Evolutionary conservation across 2,797 vertebrate species (phyloP), one percentile per base, ranked within the genome.

Genomic region (Rachycentron canadum): DNA sequence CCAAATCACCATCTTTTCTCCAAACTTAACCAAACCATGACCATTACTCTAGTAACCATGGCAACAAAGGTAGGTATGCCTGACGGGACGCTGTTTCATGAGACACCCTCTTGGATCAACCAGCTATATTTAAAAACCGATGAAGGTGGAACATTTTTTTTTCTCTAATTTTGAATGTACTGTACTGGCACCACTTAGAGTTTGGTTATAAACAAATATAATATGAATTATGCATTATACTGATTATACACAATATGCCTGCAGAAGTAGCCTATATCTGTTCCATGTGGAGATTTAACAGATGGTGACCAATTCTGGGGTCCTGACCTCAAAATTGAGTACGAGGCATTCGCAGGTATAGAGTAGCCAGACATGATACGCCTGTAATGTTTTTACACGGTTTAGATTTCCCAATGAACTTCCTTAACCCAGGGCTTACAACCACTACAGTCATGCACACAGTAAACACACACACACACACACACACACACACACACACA

Each of bases 371-470:
- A 82, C 88, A 88, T 90, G 91, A 91, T 86, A 91, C 2, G 73
- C 62, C 60, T 73, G 71, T 83, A 85, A 91, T 93, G 88, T 92
- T 92, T 93, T 89, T 64, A 68, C 84, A 91, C 50, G 87, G 86
- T 89, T 83, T 89, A 1, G 62, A 85, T 91, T 91, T 89, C 86
- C 79, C 81, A 69, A 0, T 89, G 88, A 91, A 92, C 88, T 90
- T 89, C 76, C 76, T 67, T 75, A 67, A 85, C 83, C 85, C 16
- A 0, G 47, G 59, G 34, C 62, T 49, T 14, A 59, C 58, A 76
- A 64, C 87, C 71, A 64, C 43, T 52, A 3, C 50, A 74, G 41
- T 26, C 73, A 45, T 26, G n/a, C 76, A 74, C 45, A 40, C 63
- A 43, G 30, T 21, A 77, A 43, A 78, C 78, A 73, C 76, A 78